phyloP scores from a whole-genome alignment of 1,140 invertebrate species.

The Protaetia brevitarsis region DNA sequence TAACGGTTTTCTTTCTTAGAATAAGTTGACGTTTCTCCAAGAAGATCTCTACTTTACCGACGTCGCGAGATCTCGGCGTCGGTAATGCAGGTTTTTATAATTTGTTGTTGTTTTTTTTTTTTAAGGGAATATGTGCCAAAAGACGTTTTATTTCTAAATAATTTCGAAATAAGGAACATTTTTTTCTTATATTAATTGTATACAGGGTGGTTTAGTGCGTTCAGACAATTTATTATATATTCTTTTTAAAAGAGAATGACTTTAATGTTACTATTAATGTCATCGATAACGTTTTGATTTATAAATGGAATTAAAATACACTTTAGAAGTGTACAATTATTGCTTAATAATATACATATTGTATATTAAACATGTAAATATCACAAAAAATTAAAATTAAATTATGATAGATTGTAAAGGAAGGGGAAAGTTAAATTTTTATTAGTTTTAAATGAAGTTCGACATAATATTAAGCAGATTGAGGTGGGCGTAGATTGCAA shows the following conservation, averaged over 20 bases:
- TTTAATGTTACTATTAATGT: constrained; percentile 5
- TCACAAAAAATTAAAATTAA: neutral
- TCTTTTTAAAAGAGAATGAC: neutral
- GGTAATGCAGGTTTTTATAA: neutral
- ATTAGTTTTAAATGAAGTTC: no score
- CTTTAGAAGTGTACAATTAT: constrained; percentile 46
- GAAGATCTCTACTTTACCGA: neutral
- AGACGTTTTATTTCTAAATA: neutral
- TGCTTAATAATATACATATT: constrained; percentile 23
- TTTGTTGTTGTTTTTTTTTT: neutral
- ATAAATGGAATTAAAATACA: constrained; percentile 31
- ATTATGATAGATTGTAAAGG: no score
- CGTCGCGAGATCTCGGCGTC: neutral
- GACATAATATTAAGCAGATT: no score
- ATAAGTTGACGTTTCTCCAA: neutral
- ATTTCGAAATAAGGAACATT: neutral
- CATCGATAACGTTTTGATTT: neutral
- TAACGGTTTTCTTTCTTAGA: neutral
- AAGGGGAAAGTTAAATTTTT: no score
- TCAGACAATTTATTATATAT: constrained; percentile 34
- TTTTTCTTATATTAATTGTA: neutral
- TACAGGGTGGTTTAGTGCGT: constrained; percentile 31
- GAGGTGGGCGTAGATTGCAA: no score
- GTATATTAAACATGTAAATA: neutral
- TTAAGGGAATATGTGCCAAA: constrained; percentile 40